Base-by-base conservation (phyloP, 1,140 invertebrate genomes). In the Megalonaias nervosa region DNA sequence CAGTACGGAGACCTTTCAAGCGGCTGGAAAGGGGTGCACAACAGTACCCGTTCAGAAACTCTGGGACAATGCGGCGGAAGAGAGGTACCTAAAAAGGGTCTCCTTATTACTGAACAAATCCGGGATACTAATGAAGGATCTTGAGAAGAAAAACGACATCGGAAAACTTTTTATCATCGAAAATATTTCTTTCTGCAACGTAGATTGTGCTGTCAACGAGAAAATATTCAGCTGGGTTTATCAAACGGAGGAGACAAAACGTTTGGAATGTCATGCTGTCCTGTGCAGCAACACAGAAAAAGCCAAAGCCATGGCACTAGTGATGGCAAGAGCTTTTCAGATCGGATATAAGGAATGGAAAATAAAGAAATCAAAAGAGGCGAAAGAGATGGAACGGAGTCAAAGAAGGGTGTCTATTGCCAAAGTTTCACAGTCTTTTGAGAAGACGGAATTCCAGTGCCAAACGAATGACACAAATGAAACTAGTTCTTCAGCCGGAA, bases 161-260 rank as follows among this genome's bases (percentile, higher is more conserved):
- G 67, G 59, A 48, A 78, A 59, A 61, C 31, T 70, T 4, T 85
- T 85, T 71, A 38, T 23, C 5, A 87, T 87, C 57, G 81, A 85
- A 65, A 74, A 86, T 38, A 84, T 87, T 26, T 84, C 86, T 0
- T 86, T 84, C 66, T 87, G 86, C 61, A 80, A 80, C 48, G 79
- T 74, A 15, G 79, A 77, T 19, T 59, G 59, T 9, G 57, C n/a
- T 21, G 77, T 83, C 1, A 86, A 86, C 62, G 85, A 85, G 48
- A 69, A 84, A 31, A 82, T 89, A 55, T 88, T 89, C 67, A 83
- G 84, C 31, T 89, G 88, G 88, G 88, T 89, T 67, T 84, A 71
- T 67, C 80, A 80, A n/a, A 68, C 76, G 15, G 57, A 74, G 0
- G 75, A 74, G 0, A 68, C 62, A 4, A 75, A 77, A 2, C 71